Evolutionary conservation across 2,113 vertebrate genomes (phyloP).

Genomic region (Cichladusa arquata): DNA sequence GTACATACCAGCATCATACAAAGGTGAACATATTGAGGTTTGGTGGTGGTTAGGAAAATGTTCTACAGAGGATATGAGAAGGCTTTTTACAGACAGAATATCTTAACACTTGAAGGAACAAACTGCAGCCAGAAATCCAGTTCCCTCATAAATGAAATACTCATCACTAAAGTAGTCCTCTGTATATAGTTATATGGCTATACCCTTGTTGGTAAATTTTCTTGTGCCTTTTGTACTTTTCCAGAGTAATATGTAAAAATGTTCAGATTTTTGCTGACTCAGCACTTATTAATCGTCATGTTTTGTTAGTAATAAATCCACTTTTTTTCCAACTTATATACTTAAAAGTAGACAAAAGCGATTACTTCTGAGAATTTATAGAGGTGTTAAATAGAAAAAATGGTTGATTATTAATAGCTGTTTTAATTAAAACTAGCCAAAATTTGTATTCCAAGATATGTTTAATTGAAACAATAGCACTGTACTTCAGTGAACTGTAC

Average conservation of each 20-base stretch:
- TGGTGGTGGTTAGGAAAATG: not conserved
- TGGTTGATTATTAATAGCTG: not conserved
- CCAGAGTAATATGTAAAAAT: not conserved
- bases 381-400: not conserved
- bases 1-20: not conserved
- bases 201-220: not conserved
- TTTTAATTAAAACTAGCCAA: not conserved
- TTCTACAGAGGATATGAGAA: not conserved
- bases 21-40: not conserved
- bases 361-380: not conserved
- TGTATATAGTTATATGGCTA: not conserved
- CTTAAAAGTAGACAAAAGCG: not conserved
- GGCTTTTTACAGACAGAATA: not conserved
- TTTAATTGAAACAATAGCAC: slow-evolving; percentile 55
- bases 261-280: not conserved
- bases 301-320: not conserved
- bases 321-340: not conserved
- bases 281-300: not conserved
- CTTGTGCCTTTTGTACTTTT: not conserved
- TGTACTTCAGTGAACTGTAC: slow-evolving; percentile 76
- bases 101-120: not conserved
- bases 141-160: not conserved
- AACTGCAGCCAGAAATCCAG: not conserved
- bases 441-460: not conserved
- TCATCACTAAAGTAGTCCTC: not conserved